A percentile compares a stretch with the other conserved stretches of the same genome.
phyloP scores from a whole-genome alignment of 1,140 invertebrate species.

The Latrodectus geometricus region DNA sequence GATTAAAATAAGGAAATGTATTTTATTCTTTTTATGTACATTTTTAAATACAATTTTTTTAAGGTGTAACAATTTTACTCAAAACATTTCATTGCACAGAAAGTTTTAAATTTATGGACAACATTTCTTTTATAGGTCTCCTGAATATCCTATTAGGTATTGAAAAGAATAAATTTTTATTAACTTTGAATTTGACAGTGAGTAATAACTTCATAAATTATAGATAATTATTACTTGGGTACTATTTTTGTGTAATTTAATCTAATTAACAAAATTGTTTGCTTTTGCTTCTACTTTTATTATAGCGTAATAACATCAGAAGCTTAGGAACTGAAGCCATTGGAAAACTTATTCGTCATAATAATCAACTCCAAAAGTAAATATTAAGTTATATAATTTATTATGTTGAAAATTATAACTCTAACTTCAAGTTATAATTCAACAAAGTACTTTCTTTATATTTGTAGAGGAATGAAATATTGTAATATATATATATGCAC shows the following conservation, averaged over 20 bases:
- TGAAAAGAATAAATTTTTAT: constrained; percentile 43
- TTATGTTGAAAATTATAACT: neutral
- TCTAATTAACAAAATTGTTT: neutral
- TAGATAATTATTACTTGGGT: neutral
- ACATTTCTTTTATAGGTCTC: constrained; percentile 23
- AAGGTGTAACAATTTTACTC: too few species aligned
- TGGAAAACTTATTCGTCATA: constrained; percentile 44
- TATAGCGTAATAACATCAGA: constrained; percentile 47
- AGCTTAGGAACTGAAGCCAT: constrained; percentile 10
- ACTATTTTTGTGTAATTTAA: neutral
- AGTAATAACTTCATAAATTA: neutral
- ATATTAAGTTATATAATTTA: neutral
- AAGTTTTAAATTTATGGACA: too few species aligned
- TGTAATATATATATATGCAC: too few species aligned
- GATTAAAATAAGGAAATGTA: too few species aligned
- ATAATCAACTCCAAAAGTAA: constrained; percentile 45
- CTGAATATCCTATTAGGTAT: constrained; percentile 11
- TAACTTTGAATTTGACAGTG: constrained; percentile 35
- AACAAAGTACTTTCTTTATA: too few species aligned
- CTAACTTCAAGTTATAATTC: too few species aligned
- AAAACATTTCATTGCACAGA: too few species aligned
- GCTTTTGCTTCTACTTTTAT: neutral
- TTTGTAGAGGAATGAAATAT: too few species aligned
- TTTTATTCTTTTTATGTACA: too few species aligned
- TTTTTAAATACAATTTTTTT: too few species aligned